These are phyloP conservation scores for Centrocercus urophasianus DNA, from an alignment of 2,113 vertebrate genomes.

Conservation along the genomic window DNA sequence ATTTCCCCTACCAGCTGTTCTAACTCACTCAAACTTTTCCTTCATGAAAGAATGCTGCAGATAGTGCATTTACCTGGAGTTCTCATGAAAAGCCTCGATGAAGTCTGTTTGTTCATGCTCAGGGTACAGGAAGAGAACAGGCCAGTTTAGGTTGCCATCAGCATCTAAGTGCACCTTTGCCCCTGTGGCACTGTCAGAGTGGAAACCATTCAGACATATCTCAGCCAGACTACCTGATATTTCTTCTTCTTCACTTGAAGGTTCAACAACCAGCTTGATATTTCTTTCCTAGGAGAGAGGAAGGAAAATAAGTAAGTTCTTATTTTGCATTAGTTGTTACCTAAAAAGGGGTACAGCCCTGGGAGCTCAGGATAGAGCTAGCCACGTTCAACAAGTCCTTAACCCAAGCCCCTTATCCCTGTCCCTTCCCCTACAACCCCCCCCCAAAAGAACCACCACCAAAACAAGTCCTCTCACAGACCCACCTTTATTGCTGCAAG, in stretches of 20 bases:
- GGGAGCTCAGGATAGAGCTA: neutral
- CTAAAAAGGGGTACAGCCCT: neutral
- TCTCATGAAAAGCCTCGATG: constrained; percentile 90
- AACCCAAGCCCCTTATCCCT: no score
- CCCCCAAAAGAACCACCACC: neutral
- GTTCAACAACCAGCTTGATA: constrained; percentile 78
- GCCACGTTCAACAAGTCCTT: neutral
- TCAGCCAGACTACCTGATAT: constrained; percentile 70
- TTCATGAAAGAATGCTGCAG: accelerated
- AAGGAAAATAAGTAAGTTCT: neutral
- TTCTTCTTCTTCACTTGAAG: constrained; percentile 67
- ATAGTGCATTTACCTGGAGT: constrained; percentile 78
- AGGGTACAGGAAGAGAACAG: constrained; percentile 93
- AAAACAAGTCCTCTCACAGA: neutral
- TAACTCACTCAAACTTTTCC: neutral
- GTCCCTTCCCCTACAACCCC: no score
- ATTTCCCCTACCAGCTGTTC: neutral
- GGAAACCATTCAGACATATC: constrained; percentile 79
- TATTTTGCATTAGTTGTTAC: neutral
- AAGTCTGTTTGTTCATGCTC: constrained; percentile 94
- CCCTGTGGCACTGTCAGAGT: constrained; percentile 78
- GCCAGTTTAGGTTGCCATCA: constrained; percentile 88
- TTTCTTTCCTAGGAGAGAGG: constrained; percentile 82
- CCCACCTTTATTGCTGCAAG: constrained; percentile 87
- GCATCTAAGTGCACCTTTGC: constrained; percentile 85